Percentiles rank a stretch among this genome's conserved stretches.
These are phyloP conservation scores for Festucalex cinctus DNA, from an alignment of 2,113 vertebrate species.

Conservation along the genomic window DNA sequence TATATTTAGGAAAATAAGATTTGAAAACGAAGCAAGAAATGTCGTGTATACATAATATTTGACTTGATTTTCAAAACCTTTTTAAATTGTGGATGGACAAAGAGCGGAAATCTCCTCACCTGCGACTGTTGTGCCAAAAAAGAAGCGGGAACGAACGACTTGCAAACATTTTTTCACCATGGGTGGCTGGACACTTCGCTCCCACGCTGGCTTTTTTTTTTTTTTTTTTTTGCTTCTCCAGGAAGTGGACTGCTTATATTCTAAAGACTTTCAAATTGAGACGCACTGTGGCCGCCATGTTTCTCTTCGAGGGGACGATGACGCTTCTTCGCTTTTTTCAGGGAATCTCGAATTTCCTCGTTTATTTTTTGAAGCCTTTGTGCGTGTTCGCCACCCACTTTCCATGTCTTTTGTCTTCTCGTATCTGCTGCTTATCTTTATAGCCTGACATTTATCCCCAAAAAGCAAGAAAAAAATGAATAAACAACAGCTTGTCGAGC, in stretches of 20 bases:
- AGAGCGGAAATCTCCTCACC: slow-evolving; percentile 16
- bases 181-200: background rate
- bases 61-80: slow-evolving; percentile 76
- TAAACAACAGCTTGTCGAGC: background rate
- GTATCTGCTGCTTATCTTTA: slow-evolving; percentile 41
- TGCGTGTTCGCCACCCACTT: slow-evolving; percentile 21
- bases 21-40: slow-evolving; percentile 58
- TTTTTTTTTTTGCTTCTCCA: background rate
- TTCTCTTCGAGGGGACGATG: slow-evolving; percentile 2
- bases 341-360: slow-evolving; percentile 18
- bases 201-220: background rate
- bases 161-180: background rate
- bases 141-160: background rate
- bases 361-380: slow-evolving; percentile 39
- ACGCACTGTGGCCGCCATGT: slow-evolving; percentile 25
- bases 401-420: slow-evolving; percentile 10
- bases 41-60: slow-evolving; percentile 52
- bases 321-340: slow-evolving; percentile 20
- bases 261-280: background rate
- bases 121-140: slow-evolving; percentile 3
- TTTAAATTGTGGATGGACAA: slow-evolving; percentile 32
- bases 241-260: background rate
- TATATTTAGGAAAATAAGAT: slow-evolving; percentile 76
- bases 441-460: slow-evolving; percentile 52
- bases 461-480: slow-evolving; percentile 1